Base-by-base conservation (phyloP, 2,888 invertebrate genomes). In the Sarcophaga caerulescens region DNA sequence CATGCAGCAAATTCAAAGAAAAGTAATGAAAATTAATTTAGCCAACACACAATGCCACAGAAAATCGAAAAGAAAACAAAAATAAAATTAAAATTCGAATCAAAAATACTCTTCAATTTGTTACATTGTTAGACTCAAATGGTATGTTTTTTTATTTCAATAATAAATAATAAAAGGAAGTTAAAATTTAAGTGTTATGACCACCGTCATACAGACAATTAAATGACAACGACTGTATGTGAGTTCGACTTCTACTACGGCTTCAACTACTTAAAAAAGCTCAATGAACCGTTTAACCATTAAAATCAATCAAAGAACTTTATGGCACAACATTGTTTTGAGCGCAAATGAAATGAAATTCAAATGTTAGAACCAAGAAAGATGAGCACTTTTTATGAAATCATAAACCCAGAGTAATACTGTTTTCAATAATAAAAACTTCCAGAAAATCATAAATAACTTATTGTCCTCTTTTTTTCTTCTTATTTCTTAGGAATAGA, bases 281-380 rank as follows among this genome's bases (percentile, higher is more conserved):
- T 89, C 92, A 92, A 91, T 91, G 91, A 89, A 89, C 90, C 91
- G 91, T 90, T 90, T 90, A 89, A 90, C 89, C 91, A 92, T 92
- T 92, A 91, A 91, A 91, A 91, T 91, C 91, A 91, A 91, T 91
- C 91, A 91, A 91, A 90, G 89, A 90, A 91, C 52, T 91, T 91
- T 91, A 91, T 91, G 89, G 89, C 89, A 88, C 89, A 90, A 91
- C 91, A 91, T 90, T 91, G 91, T 91, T 83, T 68, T 44, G 6
- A 17, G 71, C 17, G 25, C 25, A 70, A 75, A 66, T 44, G 59
- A 75, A 63, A 69, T 11, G n/a, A 69, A 23, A 78, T 78, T 81
- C 81, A 85, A 81, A 81, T 52, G 52, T 52, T 52, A 52, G 52
- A 57, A 78, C 70, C 75, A 76, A 75, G 45, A 45, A 63, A 63